phyloP scores from a whole-genome alignment of 2,797 vertebrate species.

The Chaetodon trifasciatus region DNA sequence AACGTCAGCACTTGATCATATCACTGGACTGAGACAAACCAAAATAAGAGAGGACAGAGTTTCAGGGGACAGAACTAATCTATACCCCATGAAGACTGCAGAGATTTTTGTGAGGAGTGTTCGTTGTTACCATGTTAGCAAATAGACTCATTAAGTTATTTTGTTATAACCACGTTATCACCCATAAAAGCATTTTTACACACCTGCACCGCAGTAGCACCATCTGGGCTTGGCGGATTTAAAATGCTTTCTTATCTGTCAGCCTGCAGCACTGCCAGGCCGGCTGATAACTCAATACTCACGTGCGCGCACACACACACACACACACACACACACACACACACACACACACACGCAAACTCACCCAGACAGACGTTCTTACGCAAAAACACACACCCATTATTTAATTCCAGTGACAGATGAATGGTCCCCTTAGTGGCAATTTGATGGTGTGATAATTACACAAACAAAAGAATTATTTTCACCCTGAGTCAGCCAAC shows the following conservation, averaged over 20 bases:
- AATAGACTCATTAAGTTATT: neutral
- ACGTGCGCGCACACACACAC: neutral
- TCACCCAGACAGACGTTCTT: neutral
- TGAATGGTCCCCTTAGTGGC: constrained; percentile 25
- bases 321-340: neutral
- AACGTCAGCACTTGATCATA: neutral
- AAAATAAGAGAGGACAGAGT: neutral
- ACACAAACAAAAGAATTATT: constrained; percentile 60
- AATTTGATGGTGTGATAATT: constrained; percentile 62
- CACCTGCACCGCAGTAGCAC: constrained; percentile 9
- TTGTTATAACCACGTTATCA: constrained; percentile 1
- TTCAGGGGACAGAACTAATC: neutral
- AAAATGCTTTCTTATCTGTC: constrained; percentile 49
- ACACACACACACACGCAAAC: neutral
- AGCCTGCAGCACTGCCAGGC: constrained; percentile 44
- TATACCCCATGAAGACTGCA: neutral
- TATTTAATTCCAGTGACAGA: constrained; percentile 42
- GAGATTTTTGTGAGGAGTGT: neutral
- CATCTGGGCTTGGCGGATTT: constrained; percentile 6
- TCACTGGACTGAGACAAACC: neutral
- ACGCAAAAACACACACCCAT: constrained; percentile 17
- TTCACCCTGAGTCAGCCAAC: constrained; percentile 35
- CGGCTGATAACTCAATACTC: constrained; percentile 30
- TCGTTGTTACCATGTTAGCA: constrained; percentile 2
- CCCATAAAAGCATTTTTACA: neutral